These are phyloP conservation scores for Uropsilus gracilis DNA, from an alignment of 2,113 vertebrate genomes.

Conservation along the genomic window DNA sequence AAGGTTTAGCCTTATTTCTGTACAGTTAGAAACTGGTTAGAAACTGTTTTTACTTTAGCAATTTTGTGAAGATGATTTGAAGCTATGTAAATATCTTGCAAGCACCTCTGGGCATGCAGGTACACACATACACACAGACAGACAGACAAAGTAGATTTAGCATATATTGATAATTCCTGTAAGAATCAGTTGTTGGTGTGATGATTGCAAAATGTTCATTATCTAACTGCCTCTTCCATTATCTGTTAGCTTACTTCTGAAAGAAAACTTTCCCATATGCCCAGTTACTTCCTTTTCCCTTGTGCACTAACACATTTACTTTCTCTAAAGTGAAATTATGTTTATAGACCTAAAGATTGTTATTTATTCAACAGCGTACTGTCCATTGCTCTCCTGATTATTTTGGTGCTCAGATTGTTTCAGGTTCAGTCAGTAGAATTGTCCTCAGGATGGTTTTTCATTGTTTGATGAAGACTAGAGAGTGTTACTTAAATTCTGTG, in stretches of 20 bases:
- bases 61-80: not conserved
- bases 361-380: not conserved
- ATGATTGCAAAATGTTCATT: not conserved
- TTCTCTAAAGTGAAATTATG: not conserved
- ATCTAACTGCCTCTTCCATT: not conserved
- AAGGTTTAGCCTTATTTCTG: not conserved
- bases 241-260: not conserved
- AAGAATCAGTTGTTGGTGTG: not conserved
- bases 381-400: not conserved
- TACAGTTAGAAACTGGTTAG: no score
- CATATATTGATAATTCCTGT: not conserved
- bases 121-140: not conserved
- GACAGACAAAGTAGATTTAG: not conserved
- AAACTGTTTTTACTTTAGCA: not conserved
- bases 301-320: not conserved
- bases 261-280: not conserved
- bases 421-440: not conserved
- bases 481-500: not conserved
- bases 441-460: not conserved
- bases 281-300: not conserved
- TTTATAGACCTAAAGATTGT: not conserved
- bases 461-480: not conserved
- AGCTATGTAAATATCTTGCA: not conserved
- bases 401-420: not conserved
- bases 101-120: fast-evolving